phyloP scores from a whole-genome alignment of 2,797 vertebrate species.

The Leucoraja ocellata region DNA sequence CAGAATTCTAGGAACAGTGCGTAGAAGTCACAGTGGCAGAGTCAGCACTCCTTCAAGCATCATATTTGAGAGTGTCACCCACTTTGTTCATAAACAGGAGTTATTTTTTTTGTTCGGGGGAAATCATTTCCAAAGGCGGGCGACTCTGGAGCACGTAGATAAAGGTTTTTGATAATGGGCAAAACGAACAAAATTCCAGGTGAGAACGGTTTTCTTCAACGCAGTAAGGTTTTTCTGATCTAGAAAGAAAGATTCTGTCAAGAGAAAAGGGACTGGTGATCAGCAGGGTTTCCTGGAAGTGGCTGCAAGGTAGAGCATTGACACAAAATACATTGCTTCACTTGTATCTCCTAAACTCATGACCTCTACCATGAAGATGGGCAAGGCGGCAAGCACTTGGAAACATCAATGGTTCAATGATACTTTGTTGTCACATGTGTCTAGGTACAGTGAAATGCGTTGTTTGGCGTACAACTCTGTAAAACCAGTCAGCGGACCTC shows the following conservation, averaged over 20 bases:
- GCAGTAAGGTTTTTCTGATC: not conserved
- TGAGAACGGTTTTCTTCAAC: not conserved
- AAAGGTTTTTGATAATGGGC: not conserved
- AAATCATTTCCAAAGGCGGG: not conserved
- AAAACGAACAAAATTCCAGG: not conserved
- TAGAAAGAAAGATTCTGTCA: not conserved
- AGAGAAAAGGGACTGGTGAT: too few relatives aligned
- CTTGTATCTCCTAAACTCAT: too few relatives aligned
- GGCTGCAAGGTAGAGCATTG: too few relatives aligned
- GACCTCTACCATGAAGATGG: too few relatives aligned
- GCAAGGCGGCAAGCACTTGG: too few relatives aligned
- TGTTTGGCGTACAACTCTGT: too few relatives aligned
- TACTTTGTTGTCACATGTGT: too few relatives aligned
- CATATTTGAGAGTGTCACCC: not conserved
- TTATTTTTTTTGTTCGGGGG: not conserved
- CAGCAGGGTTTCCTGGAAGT: too few relatives aligned
- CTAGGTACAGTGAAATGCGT: too few relatives aligned
- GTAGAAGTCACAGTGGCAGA: not conserved
- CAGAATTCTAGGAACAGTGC: not conserved
- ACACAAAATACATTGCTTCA: too few relatives aligned
- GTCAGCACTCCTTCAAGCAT: not conserved
- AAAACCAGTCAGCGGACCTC: too few relatives aligned
- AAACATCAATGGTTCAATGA: too few relatives aligned
- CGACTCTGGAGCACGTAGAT: not conserved
- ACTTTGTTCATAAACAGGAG: not conserved